Evolutionary conservation across 2,888 invertebrate genomes (phyloP).

Genomic region (Zygogramma bicolorata): DNA sequence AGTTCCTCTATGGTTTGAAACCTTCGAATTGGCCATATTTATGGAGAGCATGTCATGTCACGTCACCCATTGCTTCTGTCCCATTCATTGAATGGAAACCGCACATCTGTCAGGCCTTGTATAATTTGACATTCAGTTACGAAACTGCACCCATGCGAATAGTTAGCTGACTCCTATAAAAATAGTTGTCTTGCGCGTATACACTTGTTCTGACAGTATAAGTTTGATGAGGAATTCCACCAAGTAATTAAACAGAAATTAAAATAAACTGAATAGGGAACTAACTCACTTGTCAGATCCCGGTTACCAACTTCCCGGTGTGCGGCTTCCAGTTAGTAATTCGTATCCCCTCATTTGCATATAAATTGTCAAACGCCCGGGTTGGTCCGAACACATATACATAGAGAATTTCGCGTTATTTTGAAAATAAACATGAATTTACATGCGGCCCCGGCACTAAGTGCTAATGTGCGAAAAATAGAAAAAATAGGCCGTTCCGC

Average conservation of each 20-base stretch:
- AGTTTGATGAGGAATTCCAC: slow-evolving; percentile 10
- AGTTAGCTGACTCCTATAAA: no score
- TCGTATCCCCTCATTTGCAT: slow-evolving; percentile 57
- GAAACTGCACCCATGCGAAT: no score
- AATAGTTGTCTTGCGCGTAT: no score
- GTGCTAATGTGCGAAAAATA: slow-evolving; percentile 30
- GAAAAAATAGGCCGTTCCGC: slow-evolving; percentile 12
- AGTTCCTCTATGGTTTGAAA: no score
- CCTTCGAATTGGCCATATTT: no score
- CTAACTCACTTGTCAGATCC: slow-evolving; percentile 8
- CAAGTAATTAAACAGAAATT: slow-evolving; percentile 27
- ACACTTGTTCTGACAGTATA: no score
- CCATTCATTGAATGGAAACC: no score
- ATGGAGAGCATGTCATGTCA: no score
- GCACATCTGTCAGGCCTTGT: no score
- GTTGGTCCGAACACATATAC: slow-evolving; percentile 38
- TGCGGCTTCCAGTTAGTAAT: slow-evolving; percentile 47
- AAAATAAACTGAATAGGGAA: slow-evolving; percentile 23
- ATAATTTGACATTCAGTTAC: no score
- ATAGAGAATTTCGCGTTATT: slow-evolving; percentile 40
- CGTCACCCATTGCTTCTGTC: no score
- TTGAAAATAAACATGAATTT: slow-evolving; percentile 42
- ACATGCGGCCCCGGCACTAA: slow-evolving; percentile 27
- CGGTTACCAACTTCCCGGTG: slow-evolving; percentile 7
- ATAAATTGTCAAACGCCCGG: slow-evolving; percentile 56